A percentile compares a stretch with the other conserved stretches of the same genome.
Evolutionary conservation across 2,888 invertebrate species (phyloP).

Genomic region (Resseliella maxima): DNA sequence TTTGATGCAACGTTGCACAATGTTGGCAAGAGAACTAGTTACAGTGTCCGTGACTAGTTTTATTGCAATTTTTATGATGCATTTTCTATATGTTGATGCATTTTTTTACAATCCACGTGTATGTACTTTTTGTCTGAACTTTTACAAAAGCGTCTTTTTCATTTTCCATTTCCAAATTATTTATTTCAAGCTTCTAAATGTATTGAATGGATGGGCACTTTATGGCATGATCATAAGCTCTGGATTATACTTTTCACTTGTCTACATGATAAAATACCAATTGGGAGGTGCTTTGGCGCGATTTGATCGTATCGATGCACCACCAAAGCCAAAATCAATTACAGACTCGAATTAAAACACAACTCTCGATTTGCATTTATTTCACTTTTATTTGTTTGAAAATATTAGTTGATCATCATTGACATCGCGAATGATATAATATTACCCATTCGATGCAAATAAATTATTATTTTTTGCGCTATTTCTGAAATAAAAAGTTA

Average conservation of each 20-base stretch:
- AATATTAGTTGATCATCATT: too few relatives aligned
- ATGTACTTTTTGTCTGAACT: background rate
- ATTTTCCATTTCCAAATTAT: too few relatives aligned
- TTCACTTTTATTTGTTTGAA: too few relatives aligned
- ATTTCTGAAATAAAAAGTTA: too few relatives aligned
- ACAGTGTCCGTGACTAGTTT: background rate
- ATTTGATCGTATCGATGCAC: constrained; percentile 76
- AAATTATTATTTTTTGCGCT: too few relatives aligned
- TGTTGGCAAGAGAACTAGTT: background rate
- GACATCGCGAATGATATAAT: too few relatives aligned
- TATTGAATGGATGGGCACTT: constrained; percentile 71
- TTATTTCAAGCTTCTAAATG: background rate
- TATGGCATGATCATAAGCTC: constrained; percentile 89
- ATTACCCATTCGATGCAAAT: too few relatives aligned
- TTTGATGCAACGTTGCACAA: background rate
- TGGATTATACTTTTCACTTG: constrained; percentile 92
- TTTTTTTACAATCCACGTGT: background rate
- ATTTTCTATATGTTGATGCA: background rate
- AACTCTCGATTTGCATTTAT: too few relatives aligned
- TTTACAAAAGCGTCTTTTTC: background rate
- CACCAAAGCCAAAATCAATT: constrained; percentile 84
- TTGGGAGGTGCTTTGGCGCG: constrained; percentile 78
- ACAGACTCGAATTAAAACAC: too few relatives aligned
- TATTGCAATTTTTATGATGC: background rate
- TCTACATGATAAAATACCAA: constrained; percentile 92